Base-by-base conservation (phyloP, 1,140 invertebrate species). In the Zophobas morio region DNA sequence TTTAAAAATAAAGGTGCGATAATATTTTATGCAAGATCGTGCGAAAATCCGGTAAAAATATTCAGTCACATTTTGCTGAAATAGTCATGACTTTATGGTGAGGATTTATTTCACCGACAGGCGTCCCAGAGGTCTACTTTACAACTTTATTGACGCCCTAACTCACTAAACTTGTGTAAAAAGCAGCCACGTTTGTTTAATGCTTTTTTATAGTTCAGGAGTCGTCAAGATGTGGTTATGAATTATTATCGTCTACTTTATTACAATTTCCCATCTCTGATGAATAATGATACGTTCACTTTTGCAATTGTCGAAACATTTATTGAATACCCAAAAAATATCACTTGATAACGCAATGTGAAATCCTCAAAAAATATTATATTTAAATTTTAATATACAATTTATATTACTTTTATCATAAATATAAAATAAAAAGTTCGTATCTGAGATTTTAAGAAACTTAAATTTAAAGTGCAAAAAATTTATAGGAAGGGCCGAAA, bases 91-190 rank as follows among this genome's bases (percentile, higher is more conserved):
- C 78, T 82, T 82, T 82, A 81, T 79, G 80, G 79, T 72, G 71
- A 78, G 81, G 81, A 83, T 82, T 82, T 82, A 81, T 80, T 79
- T 77, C 66, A 81, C 78, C 81, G 81, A 81, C 80, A 82, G 79
- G 54, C 80, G 80, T 83, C 82, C 81, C 82, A 56, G 71, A 79
- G 81, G 82, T 82, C 81, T 82, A 83, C 81, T 83, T 83, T 82
- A 82, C 82, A 83, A 83, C 81, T 83, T 83, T 83, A 83, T 83
- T 83, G 82, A 83, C 82, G 82, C 81, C 80, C 77, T 76, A 80
- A 80, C 80, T 82, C 78, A 78, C 80, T 80, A 80, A 80, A 81
- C 74, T 81, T 82, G 63, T 81, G 72, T 83, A 83, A 82, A 82
- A 82, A 81, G 72, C 75, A 78, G 54, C 80, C 77, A 78, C 77